Evolutionary conservation across 2,113 vertebrate species (phyloP).

Genomic region (Ondatra zibethicus): DNA sequence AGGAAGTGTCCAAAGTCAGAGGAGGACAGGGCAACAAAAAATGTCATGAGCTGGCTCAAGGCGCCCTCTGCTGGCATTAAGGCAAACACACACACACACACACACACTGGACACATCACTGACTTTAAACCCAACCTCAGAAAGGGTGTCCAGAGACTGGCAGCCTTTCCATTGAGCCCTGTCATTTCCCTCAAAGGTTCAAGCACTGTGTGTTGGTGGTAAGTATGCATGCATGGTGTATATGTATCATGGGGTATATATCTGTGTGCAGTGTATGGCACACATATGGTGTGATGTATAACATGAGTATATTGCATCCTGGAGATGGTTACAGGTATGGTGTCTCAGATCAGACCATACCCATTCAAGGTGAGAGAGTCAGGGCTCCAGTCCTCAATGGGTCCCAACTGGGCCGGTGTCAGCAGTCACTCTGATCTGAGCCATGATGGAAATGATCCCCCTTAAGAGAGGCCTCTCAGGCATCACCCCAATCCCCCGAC

Average conservation of each 20-base stretch:
- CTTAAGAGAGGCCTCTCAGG: background rate
- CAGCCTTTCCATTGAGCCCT: background rate
- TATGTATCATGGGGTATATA: background rate
- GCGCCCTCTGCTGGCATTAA: slow-evolving; percentile 64
- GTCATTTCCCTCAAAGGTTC: background rate
- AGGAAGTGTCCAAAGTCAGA: background rate
- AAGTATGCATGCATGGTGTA: background rate
- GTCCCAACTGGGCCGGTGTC: background rate
- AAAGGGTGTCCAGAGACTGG: background rate
- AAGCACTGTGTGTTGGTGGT: background rate
- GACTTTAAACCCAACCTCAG: background rate
- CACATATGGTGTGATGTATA: background rate
- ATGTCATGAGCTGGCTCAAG: background rate
- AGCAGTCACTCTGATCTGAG: background rate
- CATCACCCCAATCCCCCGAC: background rate
- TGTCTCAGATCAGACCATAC: background rate
- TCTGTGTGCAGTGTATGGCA: background rate
- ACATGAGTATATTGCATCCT: background rate
- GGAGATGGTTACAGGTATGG: background rate
- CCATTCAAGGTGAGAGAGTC: background rate
- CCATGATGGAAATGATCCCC: background rate
- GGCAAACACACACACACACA: background rate
- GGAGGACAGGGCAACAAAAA: background rate
- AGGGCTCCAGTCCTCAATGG: background rate
- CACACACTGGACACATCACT: background rate